Evolutionary conservation across 2,113 vertebrate species (phyloP), one percentile per base, ranked within the genome.

Genomic region (Catharus fuscescens): DNA sequence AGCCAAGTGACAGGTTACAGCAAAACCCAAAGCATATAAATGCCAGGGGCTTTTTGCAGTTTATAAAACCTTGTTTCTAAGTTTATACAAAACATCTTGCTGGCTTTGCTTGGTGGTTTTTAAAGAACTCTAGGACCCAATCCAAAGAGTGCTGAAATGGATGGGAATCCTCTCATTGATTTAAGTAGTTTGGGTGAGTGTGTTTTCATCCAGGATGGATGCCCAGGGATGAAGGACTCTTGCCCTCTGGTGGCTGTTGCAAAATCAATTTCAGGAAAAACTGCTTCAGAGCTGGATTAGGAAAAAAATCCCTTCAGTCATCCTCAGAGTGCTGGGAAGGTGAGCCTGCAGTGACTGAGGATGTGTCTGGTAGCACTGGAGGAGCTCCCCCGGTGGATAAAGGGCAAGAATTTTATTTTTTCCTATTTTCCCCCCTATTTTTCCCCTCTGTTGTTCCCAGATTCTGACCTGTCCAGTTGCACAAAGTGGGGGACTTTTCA

Each of bases 21-120:
- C 24, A n/a, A 81, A 96, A 36, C 24, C 26, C 44, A 3, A 54
- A 59, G 53, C 2, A 1, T 11, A 15, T 23, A 67, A 88, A 85
- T 28, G 81, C 66, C 93, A 88, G 79, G 53, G 67, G 45, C 53
- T 89, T 88, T 93, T 81, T 64, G 26, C 70, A 87, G 88, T 76
- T 94, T 94, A 93, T 76, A 90, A 90, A 92, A 71, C 40, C 57
- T 72, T 45, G 61, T 85, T 91, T 88, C 92, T 61, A 45, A 95
- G 90, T 93, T 91, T 90, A 87, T 60, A 72, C 56, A 69, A 92
- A 81, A 48, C 70, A 69, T 72, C 57, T 70, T n/a, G 10, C 57
- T 47, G 86, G 52, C 47, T 81, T 56, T 67, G n/a, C 31, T 38
- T 44, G 32, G 40, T 36, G 66, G 26, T 44, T 82, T 71, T 82